Percentiles rank a stretch among this genome's conserved stretches.
These are phyloP conservation scores for Pristionchus japonicus DNA, from an alignment of 2,888 invertebrate species.

Conservation along the genomic window DNA sequence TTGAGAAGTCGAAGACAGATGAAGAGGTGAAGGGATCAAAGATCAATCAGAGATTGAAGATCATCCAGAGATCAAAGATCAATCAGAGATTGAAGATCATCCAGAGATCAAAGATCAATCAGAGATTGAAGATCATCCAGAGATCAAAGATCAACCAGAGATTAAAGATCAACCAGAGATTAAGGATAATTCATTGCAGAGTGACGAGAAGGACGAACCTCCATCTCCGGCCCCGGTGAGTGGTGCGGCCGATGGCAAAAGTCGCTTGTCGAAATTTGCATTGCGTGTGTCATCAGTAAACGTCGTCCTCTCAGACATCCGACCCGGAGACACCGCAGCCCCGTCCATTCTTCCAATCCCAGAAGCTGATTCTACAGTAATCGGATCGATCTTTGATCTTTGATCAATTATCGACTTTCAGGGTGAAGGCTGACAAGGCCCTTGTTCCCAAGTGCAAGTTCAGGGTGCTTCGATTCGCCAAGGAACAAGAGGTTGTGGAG, in stretches of 20 bases:
- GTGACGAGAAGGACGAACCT: background rate
- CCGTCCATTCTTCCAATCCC: background rate
- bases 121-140: background rate
- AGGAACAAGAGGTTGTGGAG: background rate
- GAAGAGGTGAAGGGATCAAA: background rate
- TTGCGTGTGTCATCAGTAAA: background rate
- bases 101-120: background rate
- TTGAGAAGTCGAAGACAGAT: background rate
- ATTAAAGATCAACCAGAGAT: background rate
- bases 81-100: background rate
- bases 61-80: conserved; percentile 14
- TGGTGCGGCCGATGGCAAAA: background rate
- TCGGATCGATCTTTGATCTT: background rate
- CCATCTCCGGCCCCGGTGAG: background rate
- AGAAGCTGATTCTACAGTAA: background rate
- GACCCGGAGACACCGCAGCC: background rate
- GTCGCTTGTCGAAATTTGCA: background rate
- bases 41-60: too few relatives aligned
- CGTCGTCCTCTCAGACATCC: too few relatives aligned
- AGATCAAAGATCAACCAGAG: conserved; percentile 7
- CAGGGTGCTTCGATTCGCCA: background rate
- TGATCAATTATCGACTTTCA: background rate
- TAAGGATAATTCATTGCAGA: background rate
- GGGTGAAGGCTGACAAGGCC: background rate
- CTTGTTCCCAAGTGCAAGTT: conserved; percentile 15